Evolutionary conservation across 2,888 invertebrate species (phyloP).

Genomic region (Marronus borbonicus): DNA sequence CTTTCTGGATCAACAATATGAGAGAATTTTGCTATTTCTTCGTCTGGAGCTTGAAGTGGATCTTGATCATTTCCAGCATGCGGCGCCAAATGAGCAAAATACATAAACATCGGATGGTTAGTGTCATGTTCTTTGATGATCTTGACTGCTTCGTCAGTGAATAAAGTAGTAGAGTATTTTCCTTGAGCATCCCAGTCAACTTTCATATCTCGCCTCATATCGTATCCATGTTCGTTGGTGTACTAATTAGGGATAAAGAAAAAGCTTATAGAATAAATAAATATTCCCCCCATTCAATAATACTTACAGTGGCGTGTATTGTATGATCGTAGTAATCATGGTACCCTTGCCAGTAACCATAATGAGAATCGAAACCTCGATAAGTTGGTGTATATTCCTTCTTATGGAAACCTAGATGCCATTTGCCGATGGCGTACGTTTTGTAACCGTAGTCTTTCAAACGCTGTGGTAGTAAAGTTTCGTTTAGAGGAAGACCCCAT

Average conservation of each 20-base stretch:
- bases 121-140: slow-evolving; percentile 74
- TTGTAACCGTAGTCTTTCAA: slow-evolving; percentile 79
- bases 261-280: slow-evolving; percentile 45
- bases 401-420: slow-evolving; percentile 87
- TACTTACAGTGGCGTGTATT: slow-evolving; percentile 71
- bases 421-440: slow-evolving; percentile 87
- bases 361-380: slow-evolving; percentile 87
- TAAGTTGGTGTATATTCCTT: slow-evolving; percentile 81
- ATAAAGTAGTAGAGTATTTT: slow-evolving; percentile 78
- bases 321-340: slow-evolving; percentile 85
- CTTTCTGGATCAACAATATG: slow-evolving; percentile 79
- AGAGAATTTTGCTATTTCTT: slow-evolving; percentile 78
- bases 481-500: slow-evolving; percentile 79
- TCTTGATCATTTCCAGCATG: slow-evolving; percentile 78
- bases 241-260: slow-evolving; percentile 61
- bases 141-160: slow-evolving; percentile 77
- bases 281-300: neutral
- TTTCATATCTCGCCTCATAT: slow-evolving; percentile 76
- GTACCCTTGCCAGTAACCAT: slow-evolving; percentile 88
- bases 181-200: slow-evolving; percentile 73
- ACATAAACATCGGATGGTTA: slow-evolving; percentile 77
- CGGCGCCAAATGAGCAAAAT: slow-evolving; percentile 79
- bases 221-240: slow-evolving; percentile 72
- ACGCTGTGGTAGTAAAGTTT: slow-evolving; percentile 76
- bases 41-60: slow-evolving; percentile 82